Evolutionary conservation across 2,888 invertebrate species (phyloP), one percentile per base, ranked within the genome.

Genomic region (Philereme transversata): DNA sequence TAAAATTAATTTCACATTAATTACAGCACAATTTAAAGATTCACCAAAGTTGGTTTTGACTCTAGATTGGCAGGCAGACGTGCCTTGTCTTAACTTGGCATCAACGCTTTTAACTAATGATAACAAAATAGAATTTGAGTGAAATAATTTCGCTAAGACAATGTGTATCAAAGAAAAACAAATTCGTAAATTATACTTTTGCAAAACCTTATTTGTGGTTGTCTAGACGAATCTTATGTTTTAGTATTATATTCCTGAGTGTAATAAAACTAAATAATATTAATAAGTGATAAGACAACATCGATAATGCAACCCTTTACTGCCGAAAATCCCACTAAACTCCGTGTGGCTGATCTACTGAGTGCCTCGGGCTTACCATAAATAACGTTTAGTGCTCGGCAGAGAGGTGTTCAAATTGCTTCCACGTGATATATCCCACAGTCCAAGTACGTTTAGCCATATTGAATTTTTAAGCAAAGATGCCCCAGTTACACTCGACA

Each of bases 331-430:
- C 84, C 83, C 79, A 79, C 83, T 79, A 81, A 84, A 84, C 84
- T 83, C 78, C 77, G 84, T 83, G 83, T 83, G 82, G 81, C 78
- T 86, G 84, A 88, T 88, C 84, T 83, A 85, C 81, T 82, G 86
- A 88, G 87, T 87, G 84, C 82, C 76, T 77, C 74, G 72, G 77
- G 88, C 87, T 90, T 86, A 87, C 85, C 87, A 89, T 90, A 90
- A 90, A 90, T 90, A 90, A 89, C 87, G 82, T 88, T 90, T 90
- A 90, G 83, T 88, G 84, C 85, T 78, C 78, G 75, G 78, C 78
- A 74, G 83, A 86, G 86, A 89, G 88, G 90, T 89, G 90, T 83
- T 87, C 86, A 88, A 90, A 89, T 90, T 89, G 89, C 90, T 89
- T 88, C 81, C 86, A 82, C 86, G 88, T 88, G 87, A 90, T 89